Percentiles rank a stretch among this genome's conserved stretches.
phyloP scores from a whole-genome alignment of 2,113 vertebrate genomes.

The Hydrochoerus hydrochaeris region DNA sequence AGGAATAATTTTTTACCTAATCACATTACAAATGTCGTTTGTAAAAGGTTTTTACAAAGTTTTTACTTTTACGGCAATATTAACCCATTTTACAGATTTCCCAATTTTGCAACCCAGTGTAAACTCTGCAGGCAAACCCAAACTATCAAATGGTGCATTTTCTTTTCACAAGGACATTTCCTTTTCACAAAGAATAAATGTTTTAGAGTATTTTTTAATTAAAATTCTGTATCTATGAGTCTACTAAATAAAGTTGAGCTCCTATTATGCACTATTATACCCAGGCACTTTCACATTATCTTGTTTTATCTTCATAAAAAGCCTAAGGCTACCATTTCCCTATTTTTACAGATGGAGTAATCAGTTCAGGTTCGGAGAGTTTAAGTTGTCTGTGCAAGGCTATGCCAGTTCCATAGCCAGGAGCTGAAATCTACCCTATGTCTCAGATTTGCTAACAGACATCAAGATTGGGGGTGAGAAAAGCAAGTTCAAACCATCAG shows the following conservation, averaged over 20 bases:
- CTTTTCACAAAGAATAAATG: slow-evolving; percentile 19
- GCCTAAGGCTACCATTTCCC: background rate
- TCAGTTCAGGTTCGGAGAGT: background rate
- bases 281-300: background rate
- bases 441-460: background rate
- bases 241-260: background rate
- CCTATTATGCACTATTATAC: background rate
- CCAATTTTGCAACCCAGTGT: background rate
- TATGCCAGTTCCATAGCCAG: background rate
- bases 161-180: background rate
- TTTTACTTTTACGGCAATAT: background rate
- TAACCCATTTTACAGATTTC: slow-evolving; percentile 69
- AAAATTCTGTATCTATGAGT: background rate
- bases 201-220: slow-evolving; percentile 33
- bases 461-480: background rate
- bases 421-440: background rate
- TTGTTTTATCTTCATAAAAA: background rate
- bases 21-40: background rate
- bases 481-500: background rate
- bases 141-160: background rate
- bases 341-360: slow-evolving; percentile 5
- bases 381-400: background rate
- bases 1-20: slow-evolving; percentile 47
- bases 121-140: background rate
- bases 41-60: background rate